Evolutionary conservation across 2,113 vertebrate species (phyloP).

Genomic region (Petroica traversi): DNA sequence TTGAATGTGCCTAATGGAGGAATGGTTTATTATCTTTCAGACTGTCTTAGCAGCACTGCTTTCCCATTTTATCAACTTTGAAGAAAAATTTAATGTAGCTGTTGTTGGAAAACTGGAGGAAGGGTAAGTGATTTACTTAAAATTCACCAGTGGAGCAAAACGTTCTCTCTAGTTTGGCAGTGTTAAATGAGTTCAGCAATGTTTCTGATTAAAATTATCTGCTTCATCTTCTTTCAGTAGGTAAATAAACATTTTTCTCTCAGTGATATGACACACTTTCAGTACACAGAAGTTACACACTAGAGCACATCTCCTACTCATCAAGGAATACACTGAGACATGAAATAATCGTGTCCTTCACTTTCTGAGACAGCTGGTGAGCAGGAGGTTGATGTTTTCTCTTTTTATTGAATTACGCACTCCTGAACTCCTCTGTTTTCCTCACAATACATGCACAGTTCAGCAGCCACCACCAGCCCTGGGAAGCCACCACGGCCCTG

Average conservation of each 20-base stretch:
- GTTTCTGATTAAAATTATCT: not conserved
- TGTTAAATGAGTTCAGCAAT: not conserved
- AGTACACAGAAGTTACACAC: not conserved
- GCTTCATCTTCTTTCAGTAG: not conserved
- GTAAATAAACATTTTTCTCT: not conserved
- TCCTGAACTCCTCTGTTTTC: not conserved
- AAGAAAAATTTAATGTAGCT: constrained; percentile 75
- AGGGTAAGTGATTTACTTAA: constrained; percentile 78
- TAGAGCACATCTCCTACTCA: not conserved
- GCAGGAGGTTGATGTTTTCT: not conserved
- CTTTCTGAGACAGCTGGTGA: not conserved
- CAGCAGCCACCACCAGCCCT: not conserved
- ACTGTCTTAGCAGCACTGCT: constrained; percentile 88
- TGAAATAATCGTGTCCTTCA: not conserved
- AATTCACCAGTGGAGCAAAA: not conserved
- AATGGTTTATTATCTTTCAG: constrained; percentile 72
- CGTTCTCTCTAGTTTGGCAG: not conserved
- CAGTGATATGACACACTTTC: not conserved
- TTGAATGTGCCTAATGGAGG: not conserved
- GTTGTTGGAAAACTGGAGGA: constrained; percentile 82
- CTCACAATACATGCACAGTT: not conserved
- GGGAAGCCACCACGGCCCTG: not conserved
- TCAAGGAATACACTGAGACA: not conserved
- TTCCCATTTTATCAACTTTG: constrained; percentile 84
- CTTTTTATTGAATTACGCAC: not conserved